phyloP scores from a whole-genome alignment of 2,113 vertebrate genomes.

The Ammospiza caudacuta region DNA sequence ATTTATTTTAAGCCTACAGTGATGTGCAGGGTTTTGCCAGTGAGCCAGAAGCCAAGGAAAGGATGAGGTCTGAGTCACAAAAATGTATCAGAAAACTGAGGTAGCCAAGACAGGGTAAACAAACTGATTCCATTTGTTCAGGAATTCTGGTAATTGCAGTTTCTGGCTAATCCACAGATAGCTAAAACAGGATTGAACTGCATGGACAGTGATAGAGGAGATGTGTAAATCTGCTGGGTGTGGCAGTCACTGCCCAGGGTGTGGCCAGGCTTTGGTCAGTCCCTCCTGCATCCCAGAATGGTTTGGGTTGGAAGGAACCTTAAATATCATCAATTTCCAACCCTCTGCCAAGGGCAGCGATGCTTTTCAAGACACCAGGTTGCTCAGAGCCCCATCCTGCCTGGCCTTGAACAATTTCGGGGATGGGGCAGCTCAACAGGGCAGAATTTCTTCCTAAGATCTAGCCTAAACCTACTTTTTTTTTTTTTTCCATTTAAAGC shows the following conservation, averaged over 20 bases:
- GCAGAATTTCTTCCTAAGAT: neutral
- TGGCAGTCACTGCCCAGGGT: neutral
- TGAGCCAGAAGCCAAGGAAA: neutral
- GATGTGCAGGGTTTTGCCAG: neutral
- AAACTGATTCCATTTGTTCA: neutral
- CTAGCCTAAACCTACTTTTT: neutral
- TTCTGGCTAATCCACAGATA: neutral
- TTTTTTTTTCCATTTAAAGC: neutral
- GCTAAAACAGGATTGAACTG: neutral
- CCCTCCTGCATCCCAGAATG: neutral
- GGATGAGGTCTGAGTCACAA: neutral
- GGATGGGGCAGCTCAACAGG: neutral
- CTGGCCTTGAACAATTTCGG: neutral
- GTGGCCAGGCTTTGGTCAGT: fast-evolving
- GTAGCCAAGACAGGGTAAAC: neutral
- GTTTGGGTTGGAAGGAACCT: neutral
- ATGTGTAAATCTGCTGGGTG: too few relatives aligned
- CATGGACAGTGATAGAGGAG: neutral
- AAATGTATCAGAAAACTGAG: neutral
- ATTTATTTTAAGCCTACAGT: neutral
- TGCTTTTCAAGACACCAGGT: fast-evolving
- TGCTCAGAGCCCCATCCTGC: neutral
- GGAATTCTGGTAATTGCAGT: neutral
- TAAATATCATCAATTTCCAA: neutral
- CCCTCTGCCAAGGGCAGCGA: neutral